phyloP scores from a whole-genome alignment of 2,888 invertebrate genomes.

The Callyntrura guangdongensis region DNA sequence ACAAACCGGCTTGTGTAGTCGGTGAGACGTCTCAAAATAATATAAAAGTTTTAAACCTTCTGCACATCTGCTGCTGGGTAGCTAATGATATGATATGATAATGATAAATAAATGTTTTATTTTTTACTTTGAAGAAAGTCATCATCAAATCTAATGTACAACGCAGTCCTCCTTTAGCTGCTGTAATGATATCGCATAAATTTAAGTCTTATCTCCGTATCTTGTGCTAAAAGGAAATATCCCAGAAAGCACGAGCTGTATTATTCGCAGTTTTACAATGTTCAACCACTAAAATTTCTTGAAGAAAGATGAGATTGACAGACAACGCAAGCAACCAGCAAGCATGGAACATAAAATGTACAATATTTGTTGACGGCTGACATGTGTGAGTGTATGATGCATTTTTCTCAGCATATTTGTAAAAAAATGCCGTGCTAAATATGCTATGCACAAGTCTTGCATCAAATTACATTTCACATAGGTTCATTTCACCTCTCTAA shows the following conservation, averaged over 20 bases:
- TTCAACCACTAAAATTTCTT: conserved; percentile 13
- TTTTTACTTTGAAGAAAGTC: neutral
- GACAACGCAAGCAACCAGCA: neutral
- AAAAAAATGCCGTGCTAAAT: conserved; percentile 16
- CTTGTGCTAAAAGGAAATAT: neutral
- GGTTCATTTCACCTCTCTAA: neutral
- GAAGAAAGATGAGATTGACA: conserved; percentile 55
- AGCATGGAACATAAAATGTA: conserved; percentile 31
- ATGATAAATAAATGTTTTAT: conserved; percentile 33
- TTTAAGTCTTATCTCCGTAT: neutral
- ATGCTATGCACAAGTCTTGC: neutral
- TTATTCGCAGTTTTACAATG: conserved; percentile 45
- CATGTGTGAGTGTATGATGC: neutral
- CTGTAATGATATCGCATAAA: no score
- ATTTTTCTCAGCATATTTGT: neutral
- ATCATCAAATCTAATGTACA: conserved; percentile 48
- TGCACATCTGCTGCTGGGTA: conserved; percentile 19
- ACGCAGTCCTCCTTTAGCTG: neutral
- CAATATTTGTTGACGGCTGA: conserved; percentile 21
- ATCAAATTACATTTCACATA: conserved; percentile 44
- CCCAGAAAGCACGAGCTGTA: neutral
- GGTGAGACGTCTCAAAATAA: neutral
- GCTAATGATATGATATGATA: conserved; percentile 24
- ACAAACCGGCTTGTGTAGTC: conserved; percentile 60
- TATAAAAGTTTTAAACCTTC: conserved; percentile 13